Conservation (phyloP, 2,113 vertebrate genomes). For the Pteropus alecto region DNA sequence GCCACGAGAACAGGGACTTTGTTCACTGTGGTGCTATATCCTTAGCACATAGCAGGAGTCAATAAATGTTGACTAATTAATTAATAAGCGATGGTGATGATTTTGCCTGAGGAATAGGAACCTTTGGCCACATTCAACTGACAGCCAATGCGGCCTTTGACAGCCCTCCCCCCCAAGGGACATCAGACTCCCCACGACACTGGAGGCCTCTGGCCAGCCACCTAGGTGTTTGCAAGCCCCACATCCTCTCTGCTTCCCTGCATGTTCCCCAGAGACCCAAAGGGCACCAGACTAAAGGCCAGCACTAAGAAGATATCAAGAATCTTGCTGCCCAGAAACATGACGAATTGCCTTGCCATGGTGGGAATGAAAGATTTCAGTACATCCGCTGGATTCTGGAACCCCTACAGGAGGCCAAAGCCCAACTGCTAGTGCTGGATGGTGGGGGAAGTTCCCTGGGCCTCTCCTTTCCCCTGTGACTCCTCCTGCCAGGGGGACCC, state of each 20-base stretch:
- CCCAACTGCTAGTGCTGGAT: background rate
- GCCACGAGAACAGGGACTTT: background rate
- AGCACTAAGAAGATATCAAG: constrained; percentile 69
- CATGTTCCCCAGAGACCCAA: constrained; percentile 63
- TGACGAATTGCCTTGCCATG: background rate
- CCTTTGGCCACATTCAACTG: background rate
- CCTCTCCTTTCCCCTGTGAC: background rate
- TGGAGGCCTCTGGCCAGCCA: background rate
- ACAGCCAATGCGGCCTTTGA: background rate
- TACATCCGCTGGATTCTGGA: background rate
- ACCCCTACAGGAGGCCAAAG: background rate
- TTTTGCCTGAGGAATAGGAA: background rate
- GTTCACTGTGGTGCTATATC: background rate
- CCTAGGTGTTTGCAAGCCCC: background rate
- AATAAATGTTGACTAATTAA: background rate
- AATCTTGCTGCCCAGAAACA: constrained; percentile 72
- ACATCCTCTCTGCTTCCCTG: background rate
- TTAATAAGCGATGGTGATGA: too few species aligned
- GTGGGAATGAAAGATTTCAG: background rate
- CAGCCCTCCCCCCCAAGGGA: background rate
- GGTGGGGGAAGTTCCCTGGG: background rate
- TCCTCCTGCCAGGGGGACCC: background rate
- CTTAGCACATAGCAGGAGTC: background rate
- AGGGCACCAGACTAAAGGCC: constrained; percentile 70
- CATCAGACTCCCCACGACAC: background rate